Evolutionary conservation across 2,797 vertebrate genomes (phyloP).

Genomic region (Danio albolineatus): DNA sequence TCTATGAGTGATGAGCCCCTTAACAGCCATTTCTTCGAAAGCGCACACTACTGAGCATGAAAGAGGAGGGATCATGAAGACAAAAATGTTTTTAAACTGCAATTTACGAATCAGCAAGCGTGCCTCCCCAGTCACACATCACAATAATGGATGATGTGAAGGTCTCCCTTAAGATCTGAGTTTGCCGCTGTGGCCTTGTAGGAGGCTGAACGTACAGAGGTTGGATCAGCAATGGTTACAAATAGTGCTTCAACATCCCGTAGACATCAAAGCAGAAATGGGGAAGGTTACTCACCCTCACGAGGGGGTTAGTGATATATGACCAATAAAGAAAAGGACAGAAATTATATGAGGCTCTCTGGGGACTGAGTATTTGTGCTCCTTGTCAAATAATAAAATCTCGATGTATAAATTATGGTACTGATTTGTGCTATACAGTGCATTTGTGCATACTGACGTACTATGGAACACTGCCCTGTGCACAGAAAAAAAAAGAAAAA

Average conservation of each 20-base stretch:
- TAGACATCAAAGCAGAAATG: constrained; percentile 74
- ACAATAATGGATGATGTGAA: constrained; percentile 67
- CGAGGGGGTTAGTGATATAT: constrained; percentile 70
- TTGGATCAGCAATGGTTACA: constrained; percentile 64
- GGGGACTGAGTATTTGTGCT: constrained; percentile 57
- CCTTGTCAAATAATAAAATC: constrained; percentile 39
- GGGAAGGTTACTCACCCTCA: constrained; percentile 68
- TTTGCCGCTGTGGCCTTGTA: constrained; percentile 50
- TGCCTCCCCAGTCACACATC: constrained; percentile 60
- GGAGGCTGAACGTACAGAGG: constrained; percentile 32
- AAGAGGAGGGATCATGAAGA: constrained; percentile 58
- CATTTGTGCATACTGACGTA: constrained; percentile 14
- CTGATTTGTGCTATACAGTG: neutral
- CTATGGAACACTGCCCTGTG: neutral
- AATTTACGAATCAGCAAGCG: constrained; percentile 67
- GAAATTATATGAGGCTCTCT: constrained; percentile 66
- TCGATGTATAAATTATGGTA: neutral
- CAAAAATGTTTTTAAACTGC: constrained; percentile 70
- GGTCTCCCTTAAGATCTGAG: constrained; percentile 39
- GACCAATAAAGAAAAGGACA: constrained; percentile 51
- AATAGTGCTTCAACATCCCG: constrained; percentile 66
- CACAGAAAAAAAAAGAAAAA: constrained; percentile 2
- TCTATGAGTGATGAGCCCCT: constrained; percentile 56
- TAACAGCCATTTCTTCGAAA: constrained; percentile 54
- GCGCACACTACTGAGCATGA: constrained; percentile 35